Percentiles rank a stretch among this genome's conserved stretches.
Conservation (phyloP, 2,113 vertebrate species). For the Notothenia rossii region DNA sequence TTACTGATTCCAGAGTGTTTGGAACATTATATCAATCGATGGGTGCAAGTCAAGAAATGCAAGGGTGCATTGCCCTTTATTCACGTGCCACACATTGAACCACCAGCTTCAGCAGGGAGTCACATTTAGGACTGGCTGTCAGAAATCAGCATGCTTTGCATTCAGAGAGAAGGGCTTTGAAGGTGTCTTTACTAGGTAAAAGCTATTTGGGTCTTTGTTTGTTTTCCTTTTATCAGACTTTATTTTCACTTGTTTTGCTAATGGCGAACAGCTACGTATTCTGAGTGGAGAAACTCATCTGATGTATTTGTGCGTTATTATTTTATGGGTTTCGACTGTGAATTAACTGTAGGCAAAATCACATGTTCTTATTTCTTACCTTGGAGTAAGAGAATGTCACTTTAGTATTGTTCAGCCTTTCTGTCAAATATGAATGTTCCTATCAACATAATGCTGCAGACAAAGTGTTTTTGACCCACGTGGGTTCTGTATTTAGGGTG, state of each 20-base stretch:
- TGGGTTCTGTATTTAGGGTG: slow-evolving; percentile 57
- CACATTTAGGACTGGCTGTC: slow-evolving; percentile 42
- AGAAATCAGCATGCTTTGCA: slow-evolving; percentile 58
- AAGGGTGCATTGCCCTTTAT: slow-evolving; percentile 51
- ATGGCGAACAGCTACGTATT: slow-evolving; percentile 25
- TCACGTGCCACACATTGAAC: slow-evolving; percentile 61
- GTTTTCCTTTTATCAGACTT: slow-evolving; percentile 48
- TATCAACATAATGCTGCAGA: slow-evolving; percentile 72
- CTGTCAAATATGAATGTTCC: slow-evolving; percentile 79
- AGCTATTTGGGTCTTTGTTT: slow-evolving; percentile 33
- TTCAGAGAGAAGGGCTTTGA: slow-evolving; percentile 25
- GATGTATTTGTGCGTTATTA: slow-evolving; percentile 48
- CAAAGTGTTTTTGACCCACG: slow-evolving; percentile 54
- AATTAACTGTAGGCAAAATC: slow-evolving; percentile 66
- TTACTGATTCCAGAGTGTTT: slow-evolving; percentile 57
- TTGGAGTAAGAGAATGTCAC: slow-evolving; percentile 75
- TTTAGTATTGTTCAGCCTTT: slow-evolving; percentile 78
- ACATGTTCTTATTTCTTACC: slow-evolving; percentile 66
- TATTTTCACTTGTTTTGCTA: slow-evolving; percentile 28
- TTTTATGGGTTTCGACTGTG: slow-evolving; percentile 75
- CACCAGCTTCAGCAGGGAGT: slow-evolving; percentile 53
- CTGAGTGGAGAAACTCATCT: slow-evolving; percentile 51
- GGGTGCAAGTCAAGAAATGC: slow-evolving; percentile 43
- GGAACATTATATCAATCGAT: slow-evolving; percentile 41
- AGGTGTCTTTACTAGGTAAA: slow-evolving; percentile 28